Evolutionary conservation across 2,113 vertebrate genomes (phyloP).

Genomic region (Rhinolophus sinicus): DNA sequence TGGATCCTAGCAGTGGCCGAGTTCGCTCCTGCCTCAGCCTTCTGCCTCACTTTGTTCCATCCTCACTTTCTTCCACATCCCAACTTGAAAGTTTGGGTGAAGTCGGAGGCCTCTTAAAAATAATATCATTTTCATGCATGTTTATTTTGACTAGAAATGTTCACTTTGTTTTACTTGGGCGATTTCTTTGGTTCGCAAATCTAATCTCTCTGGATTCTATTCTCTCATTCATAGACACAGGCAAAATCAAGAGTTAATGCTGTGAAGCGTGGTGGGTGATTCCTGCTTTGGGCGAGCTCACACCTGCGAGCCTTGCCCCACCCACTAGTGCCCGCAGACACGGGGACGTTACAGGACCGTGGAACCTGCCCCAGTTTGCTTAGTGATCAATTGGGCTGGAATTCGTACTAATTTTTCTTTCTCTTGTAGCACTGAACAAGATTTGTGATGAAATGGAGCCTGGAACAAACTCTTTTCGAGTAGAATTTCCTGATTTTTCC

Average conservation of each 20-base stretch:
- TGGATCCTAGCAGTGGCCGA: not conserved
- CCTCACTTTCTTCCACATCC: not conserved
- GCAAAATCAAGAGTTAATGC: not conserved
- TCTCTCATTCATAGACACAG: not conserved
- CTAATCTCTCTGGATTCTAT: not conserved
- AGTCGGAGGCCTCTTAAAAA: slow-evolving; percentile 6
- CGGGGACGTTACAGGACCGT: not conserved
- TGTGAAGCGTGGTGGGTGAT: too few relatives aligned
- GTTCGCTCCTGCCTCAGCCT: not conserved
- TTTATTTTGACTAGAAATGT: slow-evolving; percentile 44
- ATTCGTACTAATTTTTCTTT: slow-evolving; percentile 54
- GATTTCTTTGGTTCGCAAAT: slow-evolving; percentile 23
- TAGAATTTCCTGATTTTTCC: slow-evolving; percentile 94
- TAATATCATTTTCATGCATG: not conserved
- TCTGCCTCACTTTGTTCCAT: not conserved
- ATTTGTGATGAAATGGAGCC: slow-evolving; percentile 90
- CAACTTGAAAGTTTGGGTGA: not conserved
- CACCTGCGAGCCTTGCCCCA: not conserved
- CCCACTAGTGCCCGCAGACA: not conserved
- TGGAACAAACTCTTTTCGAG: slow-evolving; percentile 90
- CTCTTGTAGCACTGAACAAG: slow-evolving; percentile 81
- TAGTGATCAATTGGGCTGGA: not conserved
- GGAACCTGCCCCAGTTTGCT: not conserved
- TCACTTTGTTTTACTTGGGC: not conserved
- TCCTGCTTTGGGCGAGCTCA: not conserved